phyloP scores from a whole-genome alignment of 2,113 vertebrate genomes.

The Potamarius usumacintae region DNA sequence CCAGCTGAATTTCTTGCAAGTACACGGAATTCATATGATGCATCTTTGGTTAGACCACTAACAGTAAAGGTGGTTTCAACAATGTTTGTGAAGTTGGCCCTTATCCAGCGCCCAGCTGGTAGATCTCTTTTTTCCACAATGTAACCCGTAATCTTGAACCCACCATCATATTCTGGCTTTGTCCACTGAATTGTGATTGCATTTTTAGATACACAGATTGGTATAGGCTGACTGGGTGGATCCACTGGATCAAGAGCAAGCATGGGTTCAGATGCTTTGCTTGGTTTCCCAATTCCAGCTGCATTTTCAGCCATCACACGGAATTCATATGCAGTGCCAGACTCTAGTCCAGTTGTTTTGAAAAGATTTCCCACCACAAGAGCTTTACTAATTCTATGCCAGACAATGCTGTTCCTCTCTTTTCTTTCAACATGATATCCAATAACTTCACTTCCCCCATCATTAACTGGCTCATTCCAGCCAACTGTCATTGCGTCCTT shows the following conservation, averaged over 20 bases:
- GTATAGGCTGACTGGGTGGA: conserved; percentile 88
- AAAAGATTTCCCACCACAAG: conserved; percentile 89
- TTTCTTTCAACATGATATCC: conserved; percentile 97
- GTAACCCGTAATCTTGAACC: conserved; percentile 97
- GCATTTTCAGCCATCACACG: conserved; percentile 93
- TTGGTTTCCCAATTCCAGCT: conserved; percentile 94
- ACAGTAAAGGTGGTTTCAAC: conserved; percentile 93
- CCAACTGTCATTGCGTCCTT: conserved; percentile 94
- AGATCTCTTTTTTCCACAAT: conserved; percentile 93
- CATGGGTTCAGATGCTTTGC: conserved; percentile 89
- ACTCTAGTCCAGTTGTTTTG: conserved; percentile 88
- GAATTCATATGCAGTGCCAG: conserved; percentile 96
- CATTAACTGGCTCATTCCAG: conserved; percentile 93
- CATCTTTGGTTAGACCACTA: conserved; percentile 91
- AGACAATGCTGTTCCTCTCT: conserved; percentile 91
- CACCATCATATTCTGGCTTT: conserved; percentile 96
- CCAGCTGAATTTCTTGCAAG: conserved; percentile 92
- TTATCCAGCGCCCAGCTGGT: conserved; percentile 91
- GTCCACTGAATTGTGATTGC: conserved; percentile 90
- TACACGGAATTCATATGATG: conserved; percentile 93
- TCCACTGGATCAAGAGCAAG: conserved; percentile 94
- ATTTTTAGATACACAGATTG: conserved; percentile 87
- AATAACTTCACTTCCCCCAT: conserved; percentile 93
- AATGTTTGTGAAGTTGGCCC: conserved; percentile 97
- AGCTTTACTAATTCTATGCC: conserved; percentile 88